Base-by-base conservation (phyloP, 2,113 vertebrate species). In the Tylochromis polylepis region DNA sequence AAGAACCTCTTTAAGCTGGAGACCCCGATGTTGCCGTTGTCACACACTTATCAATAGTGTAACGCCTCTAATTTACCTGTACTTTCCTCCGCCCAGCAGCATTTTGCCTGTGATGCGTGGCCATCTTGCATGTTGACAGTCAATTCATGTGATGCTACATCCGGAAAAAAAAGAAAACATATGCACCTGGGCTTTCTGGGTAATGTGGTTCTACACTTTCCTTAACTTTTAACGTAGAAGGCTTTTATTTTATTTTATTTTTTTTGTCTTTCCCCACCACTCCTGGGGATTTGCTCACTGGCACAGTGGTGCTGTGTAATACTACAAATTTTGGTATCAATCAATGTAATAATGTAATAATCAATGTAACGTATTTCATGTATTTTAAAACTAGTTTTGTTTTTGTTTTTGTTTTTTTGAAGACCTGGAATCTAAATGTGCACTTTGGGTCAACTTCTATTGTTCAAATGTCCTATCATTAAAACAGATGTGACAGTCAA, bases 111-210 rank as follows among this genome's bases (percentile, higher is more conserved):
- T 99, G 98, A 98, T 98, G 98, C 53, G 98, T 97, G 96, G 98
- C 98, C 98, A 99, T 99, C 97, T 99, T 99, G 96, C 98, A 98
- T 99, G 98, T 99, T 99, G 98, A 98, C 98, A 98, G 96, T 95
- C 91, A 90, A 87, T 86, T 85, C 82, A 95, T 95, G 92, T 95
- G 94, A 95, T 84, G 96, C 97, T 96, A 98, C 94, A 96, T 99
- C 98, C 97, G 96, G 91, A 58, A 87, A 89, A 72, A 90, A 75
- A 90, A 85, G 67, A 89, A 90, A 91, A 93, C 92, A 83, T 8
- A 80, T 75, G 51, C 62, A 11, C 18, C 59, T 11, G n/a, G 38
- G 94, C 5, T 34, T 93, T 89, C 38, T 95, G 94, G 94, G 94
- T 91, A 95, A 89, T 89, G 93, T 85, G 15, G 90, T 94, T 91